Evolutionary conservation across 2,888 invertebrate genomes (phyloP).

Genomic region (Octodonta nipae): DNA sequence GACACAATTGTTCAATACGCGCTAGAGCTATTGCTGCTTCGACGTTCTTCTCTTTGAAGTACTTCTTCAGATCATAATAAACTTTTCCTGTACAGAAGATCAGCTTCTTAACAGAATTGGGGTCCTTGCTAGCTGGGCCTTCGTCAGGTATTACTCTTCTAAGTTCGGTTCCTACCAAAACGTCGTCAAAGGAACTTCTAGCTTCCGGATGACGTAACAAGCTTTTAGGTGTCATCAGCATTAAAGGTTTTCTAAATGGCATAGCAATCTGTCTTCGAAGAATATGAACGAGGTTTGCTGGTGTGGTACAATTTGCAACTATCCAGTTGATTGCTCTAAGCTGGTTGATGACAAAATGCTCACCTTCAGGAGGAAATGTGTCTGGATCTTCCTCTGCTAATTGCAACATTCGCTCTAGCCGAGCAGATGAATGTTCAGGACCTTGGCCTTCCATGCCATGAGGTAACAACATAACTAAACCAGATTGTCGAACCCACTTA

Average conservation of each 20-base stretch:
- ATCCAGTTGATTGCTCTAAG: slow-evolving; percentile 94
- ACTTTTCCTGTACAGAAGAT: slow-evolving; percentile 84
- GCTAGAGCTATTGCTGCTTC: slow-evolving; percentile 65
- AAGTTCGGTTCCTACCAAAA: slow-evolving; percentile 71
- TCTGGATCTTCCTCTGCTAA: slow-evolving; percentile 93
- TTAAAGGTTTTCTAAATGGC: slow-evolving; percentile 91
- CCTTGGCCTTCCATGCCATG: slow-evolving; percentile 96
- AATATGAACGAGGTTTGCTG: slow-evolving; percentile 92
- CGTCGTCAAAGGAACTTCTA: slow-evolving; percentile 82
- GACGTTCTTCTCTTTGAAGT: slow-evolving; percentile 53
- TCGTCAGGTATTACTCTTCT: slow-evolving; percentile 66
- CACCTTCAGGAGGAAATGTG: slow-evolving; percentile 75
- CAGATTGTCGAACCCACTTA: slow-evolving; percentile 96
- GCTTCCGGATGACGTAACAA: slow-evolving; percentile 88
- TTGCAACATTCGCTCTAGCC: slow-evolving; percentile 81
- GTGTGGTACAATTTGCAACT: slow-evolving; percentile 87
- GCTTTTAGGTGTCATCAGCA: slow-evolving; percentile 93
- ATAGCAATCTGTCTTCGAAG: slow-evolving; percentile 85
- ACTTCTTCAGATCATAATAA: slow-evolving; percentile 78
- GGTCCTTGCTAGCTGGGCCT: slow-evolving; percentile 48
- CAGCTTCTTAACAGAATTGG: slow-evolving; percentile 58
- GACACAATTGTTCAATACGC: slow-evolving; percentile 78
- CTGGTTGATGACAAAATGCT: slow-evolving; percentile 78
- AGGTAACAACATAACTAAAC: slow-evolving; percentile 85
- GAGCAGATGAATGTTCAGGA: slow-evolving; percentile 84